A percentile compares a stretch with the other conserved stretches of the same genome.
phyloP scores from a whole-genome alignment of 1,140 invertebrate genomes.

The Hydropsyche tenuis region DNA sequence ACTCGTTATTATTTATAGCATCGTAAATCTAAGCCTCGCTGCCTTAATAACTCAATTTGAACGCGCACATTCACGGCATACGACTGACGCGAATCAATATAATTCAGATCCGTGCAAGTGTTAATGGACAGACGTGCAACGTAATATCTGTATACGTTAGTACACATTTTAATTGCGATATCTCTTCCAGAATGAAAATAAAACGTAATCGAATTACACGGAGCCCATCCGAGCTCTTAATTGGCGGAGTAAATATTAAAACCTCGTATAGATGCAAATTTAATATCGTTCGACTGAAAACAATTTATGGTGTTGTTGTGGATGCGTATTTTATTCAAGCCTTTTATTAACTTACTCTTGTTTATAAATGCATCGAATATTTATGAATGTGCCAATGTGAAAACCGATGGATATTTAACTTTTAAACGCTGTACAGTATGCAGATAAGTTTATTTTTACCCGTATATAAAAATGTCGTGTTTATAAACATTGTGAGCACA shows the following conservation, averaged over 20 bases:
- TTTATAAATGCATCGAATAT: too few species aligned
- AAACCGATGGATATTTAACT: too few species aligned
- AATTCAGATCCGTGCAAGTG: not conserved
- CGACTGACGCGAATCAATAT: not conserved
- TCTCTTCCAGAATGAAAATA: too few species aligned
- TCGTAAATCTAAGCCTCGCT: conserved; percentile 9
- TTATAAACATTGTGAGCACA: not conserved
- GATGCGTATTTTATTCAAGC: too few species aligned
- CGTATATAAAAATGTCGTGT: not conserved
- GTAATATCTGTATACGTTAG: not conserved
- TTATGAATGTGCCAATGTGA: too few species aligned
- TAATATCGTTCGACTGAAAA: too few species aligned
- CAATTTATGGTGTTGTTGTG: too few species aligned
- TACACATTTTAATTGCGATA: not conserved
- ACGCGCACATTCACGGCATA: not conserved
- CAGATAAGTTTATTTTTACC: not conserved
- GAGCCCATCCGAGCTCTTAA: not conserved
- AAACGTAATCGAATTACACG: conserved; percentile 2
- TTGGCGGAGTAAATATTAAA: too few species aligned
- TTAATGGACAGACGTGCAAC: not conserved
- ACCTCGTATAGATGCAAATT: too few species aligned
- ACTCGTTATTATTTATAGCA: conserved; percentile 22
- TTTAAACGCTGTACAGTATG: too few species aligned
- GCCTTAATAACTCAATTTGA: conserved; percentile 22
- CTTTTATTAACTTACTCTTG: too few species aligned